phyloP scores from a whole-genome alignment of 2,797 vertebrate genomes.

The Spinus olivaceus region DNA sequence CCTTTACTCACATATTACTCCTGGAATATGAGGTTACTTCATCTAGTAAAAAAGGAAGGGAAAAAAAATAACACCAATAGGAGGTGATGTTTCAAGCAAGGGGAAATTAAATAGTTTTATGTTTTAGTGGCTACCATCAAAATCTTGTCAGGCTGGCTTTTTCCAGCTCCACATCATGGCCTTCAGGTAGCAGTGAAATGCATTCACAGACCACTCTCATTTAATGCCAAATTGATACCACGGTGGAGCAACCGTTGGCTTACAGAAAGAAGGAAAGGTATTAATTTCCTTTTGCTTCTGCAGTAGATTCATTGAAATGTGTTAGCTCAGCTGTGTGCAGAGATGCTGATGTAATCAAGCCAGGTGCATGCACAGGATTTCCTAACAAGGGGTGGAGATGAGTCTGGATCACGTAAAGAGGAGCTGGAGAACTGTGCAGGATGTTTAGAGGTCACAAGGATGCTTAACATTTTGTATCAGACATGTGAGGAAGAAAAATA shows the following conservation, averaged over 20 bases:
- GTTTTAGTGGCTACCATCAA: not conserved
- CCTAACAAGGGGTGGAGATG: slow-evolving; percentile 32
- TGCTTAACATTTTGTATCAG: slow-evolving; percentile 9
- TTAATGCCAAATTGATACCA: not conserved
- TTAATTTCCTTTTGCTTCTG: slow-evolving; percentile 37
- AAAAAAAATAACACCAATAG: not conserved
- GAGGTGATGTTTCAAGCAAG: not conserved
- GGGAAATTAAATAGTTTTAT: not conserved
- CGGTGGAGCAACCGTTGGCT: not conserved
- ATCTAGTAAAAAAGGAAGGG: not conserved
- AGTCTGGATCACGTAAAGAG: not conserved
- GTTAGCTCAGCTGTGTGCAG: slow-evolving; percentile 41
- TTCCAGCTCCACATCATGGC: not conserved
- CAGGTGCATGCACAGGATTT: slow-evolving; percentile 52
- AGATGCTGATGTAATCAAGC: slow-evolving; percentile 54
- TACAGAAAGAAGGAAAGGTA: not conserved
- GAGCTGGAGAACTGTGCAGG: slow-evolving; percentile 15
- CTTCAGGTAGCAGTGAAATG: not conserved
- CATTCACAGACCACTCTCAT: not conserved
- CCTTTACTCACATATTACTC: not conserved
- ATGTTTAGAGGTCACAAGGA: slow-evolving; percentile 38
- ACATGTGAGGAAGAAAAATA: not conserved
- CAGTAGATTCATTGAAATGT: slow-evolving; percentile 26
- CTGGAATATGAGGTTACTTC: not conserved
- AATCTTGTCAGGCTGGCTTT: not conserved